Evolutionary conservation across 2,888 invertebrate genomes (phyloP).

Genomic region (Pristionchus entomophagus): DNA sequence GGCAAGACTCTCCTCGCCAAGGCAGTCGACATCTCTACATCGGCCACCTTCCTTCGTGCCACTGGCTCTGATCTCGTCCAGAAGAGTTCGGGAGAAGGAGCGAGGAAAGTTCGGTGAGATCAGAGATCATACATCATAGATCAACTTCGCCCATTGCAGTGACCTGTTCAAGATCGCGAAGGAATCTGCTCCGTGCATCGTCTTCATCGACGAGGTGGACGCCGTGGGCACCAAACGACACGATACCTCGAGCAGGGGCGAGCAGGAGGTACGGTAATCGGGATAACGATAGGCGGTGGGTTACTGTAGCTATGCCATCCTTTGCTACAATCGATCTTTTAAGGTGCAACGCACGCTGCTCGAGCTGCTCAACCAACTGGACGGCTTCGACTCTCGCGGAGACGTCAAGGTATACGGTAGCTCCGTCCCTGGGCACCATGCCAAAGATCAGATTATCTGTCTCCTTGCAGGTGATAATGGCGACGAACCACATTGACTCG

Average conservation of each 20-base stretch:
- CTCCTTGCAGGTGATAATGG: conserved; percentile 89
- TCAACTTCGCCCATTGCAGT: conserved; percentile 49
- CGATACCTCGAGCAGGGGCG: conserved; percentile 98
- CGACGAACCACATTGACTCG: conserved; percentile 97
- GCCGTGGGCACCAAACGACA: conserved; percentile 97
- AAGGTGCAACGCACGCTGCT: conserved; percentile 99
- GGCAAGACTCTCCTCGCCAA: conserved; percentile 96
- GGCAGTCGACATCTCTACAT: conserved; percentile 98
- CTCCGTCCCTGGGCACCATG: not conserved
- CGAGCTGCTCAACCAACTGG: conserved; percentile 95
- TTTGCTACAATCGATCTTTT: not conserved
- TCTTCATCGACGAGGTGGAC: conserved; percentile 99
- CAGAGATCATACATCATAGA: conserved; percentile 2
- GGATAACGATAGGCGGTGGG: not conserved
- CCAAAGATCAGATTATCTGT: too few relatives aligned
- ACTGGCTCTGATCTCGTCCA: conserved; percentile 99
- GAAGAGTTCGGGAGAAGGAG: conserved; percentile 96
- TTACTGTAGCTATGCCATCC: not conserved
- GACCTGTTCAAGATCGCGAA: conserved; percentile 72
- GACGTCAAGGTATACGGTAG: conserved; percentile 87
- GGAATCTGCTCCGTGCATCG: conserved; percentile 83
- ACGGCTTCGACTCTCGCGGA: conserved; percentile 95
- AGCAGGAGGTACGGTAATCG: conserved; percentile 80
- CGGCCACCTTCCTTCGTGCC: conserved; percentile 97
- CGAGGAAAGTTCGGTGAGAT: conserved; percentile 93